A percentile compares a stretch with the other conserved stretches of the same genome.
phyloP scores from a whole-genome alignment of 2,113 vertebrate species.

The Abramis brama region DNA sequence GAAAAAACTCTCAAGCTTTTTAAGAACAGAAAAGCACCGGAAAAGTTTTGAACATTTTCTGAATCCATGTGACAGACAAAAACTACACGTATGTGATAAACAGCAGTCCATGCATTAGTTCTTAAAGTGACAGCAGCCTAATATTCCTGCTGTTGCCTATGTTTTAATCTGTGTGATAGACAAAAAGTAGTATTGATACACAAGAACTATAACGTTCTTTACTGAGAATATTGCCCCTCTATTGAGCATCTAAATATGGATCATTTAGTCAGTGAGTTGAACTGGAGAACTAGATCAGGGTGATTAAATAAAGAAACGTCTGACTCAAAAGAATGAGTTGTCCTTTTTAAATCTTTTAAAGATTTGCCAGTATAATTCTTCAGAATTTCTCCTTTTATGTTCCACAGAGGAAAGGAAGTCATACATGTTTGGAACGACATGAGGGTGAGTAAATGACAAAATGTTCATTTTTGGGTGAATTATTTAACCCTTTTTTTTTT shows the following conservation, averaged over 20 bases:
- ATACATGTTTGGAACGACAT: not conserved
- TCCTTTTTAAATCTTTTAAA: not conserved
- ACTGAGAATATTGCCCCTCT: not conserved
- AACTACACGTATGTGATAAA: not conserved
- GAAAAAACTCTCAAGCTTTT: not conserved
- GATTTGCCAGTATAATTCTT: not conserved
- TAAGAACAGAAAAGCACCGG: not conserved
- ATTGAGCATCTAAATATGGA: not conserved
- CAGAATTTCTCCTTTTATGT: not conserved
- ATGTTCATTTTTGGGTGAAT: not conserved
- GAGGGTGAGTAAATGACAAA: not conserved
- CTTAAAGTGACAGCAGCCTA: too few relatives aligned
- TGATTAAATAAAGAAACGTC: not conserved
- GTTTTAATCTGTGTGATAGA: too few relatives aligned
- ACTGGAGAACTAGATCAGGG: not conserved
- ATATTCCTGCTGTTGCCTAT: too few relatives aligned
- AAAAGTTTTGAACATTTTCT: not conserved
- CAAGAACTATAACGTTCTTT: not conserved
- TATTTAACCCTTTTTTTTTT: not conserved
- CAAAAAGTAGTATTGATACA: too few relatives aligned
- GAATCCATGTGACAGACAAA: not conserved
- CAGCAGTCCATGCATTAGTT: too few relatives aligned
- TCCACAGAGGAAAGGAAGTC: not conserved
- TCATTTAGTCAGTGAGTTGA: not conserved
- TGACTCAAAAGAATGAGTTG: not conserved